Base-by-base conservation (phyloP, 2,797 vertebrate genomes). In the Psittacula derbiana region DNA sequence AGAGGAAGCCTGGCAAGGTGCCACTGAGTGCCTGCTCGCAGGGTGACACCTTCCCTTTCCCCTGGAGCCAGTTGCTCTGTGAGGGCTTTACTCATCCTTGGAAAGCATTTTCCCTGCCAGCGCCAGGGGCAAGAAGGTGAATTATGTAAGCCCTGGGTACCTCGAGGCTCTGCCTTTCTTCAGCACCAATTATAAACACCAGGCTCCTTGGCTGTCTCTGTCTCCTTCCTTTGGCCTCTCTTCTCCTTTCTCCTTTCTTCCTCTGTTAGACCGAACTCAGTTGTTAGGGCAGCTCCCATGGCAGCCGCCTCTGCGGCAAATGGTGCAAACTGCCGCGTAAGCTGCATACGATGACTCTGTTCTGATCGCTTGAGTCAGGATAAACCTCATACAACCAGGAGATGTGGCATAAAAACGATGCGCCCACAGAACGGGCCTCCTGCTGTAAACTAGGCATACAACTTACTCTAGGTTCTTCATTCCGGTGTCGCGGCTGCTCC, bases 31-130 rank as follows among this genome's bases (percentile, higher is more conserved):
- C 71, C 46, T 79, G 71, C 78, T 74, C 11, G 1, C 43, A 70
- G 71, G 70, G 76, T 94, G 84, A 83, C 86, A 94, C 53, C 69
- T 92, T 91, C 72, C 79, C 65, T 69, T 91, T 86, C 57, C 46
- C 46, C 72, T 43, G 55, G 40, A 88, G 73, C 73, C 28, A 20
- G 71, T 40, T 86, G 61, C 46, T 72, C 53, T 80, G 44, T 11
- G 47, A 82, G 47, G n/a, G 52, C 41, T 94, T 92, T 86, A 66
- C 24, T 86, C 83, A 96, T 93, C 95, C 88, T 95, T 95, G 89
- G 90, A 96, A 94, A 93, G 87, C 84, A 50, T 86, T 89, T 93
- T 90, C 76, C 66, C 79, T 95, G 88, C 38, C 89, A 90, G 60
- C 3, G 7, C 76, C 91, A 94, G 74, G 73, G 80, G 62, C 14